Evolutionary conservation across 1,140 invertebrate species (phyloP).

Genomic region (Drosophila persimilis): DNA sequence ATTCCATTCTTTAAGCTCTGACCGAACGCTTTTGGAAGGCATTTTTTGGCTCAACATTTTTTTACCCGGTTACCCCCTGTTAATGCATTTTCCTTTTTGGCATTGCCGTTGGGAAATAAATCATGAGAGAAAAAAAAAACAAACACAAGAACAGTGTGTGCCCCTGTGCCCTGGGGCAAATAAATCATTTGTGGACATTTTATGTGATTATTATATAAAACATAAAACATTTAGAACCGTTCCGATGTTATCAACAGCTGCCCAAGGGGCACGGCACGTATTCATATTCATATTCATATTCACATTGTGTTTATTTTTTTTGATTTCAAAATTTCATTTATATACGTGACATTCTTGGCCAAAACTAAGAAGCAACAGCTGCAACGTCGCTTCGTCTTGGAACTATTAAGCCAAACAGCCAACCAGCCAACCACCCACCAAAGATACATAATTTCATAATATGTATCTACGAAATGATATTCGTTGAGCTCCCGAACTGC

Average conservation of each 20-base stretch:
- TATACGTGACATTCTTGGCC: conserved; percentile 42
- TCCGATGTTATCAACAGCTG: conserved; percentile 62
- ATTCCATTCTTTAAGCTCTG: conserved; percentile 23
- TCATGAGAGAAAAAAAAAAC: conserved; percentile 50
- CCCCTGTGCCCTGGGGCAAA: conserved; percentile 59
- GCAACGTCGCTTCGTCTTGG: conserved; percentile 25
- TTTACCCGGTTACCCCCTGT: conserved; percentile 2
- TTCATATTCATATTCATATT: conserved; percentile 29
- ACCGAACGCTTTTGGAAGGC: conserved; percentile 44
- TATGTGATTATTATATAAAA: conserved; percentile 67
- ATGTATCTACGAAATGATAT: not conserved
- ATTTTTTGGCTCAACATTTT: conserved; percentile 29
- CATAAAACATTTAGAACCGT: conserved; percentile 44
- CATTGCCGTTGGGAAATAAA: conserved; percentile 64
- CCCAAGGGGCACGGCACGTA: conserved; percentile 22
- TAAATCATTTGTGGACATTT: conserved; percentile 59
- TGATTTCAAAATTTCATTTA: conserved; percentile 46
- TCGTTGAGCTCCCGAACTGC: too few species aligned
- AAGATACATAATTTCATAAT: not conserved
- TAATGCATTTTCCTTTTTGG: conserved; percentile 64
- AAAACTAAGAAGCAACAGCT: conserved; percentile 65
- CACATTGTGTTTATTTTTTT: conserved; percentile 33
- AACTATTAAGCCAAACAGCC: conserved; percentile 33
- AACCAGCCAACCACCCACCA: not conserved
- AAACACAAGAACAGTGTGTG: conserved; percentile 67